These are phyloP conservation scores for Pterostichus madidus DNA, from an alignment of 2,888 invertebrate genomes.

Conservation along the genomic window DNA sequence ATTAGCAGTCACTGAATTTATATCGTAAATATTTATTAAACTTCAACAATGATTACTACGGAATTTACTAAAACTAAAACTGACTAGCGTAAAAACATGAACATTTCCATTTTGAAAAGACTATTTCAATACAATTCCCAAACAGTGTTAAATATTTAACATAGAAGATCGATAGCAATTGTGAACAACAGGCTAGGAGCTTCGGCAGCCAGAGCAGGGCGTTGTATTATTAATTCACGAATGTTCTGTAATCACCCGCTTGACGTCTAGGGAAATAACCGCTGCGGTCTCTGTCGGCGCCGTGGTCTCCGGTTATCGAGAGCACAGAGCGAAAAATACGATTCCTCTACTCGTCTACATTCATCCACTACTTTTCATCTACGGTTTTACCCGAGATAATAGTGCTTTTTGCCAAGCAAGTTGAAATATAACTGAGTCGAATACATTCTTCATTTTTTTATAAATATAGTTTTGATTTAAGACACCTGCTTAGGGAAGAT, in stretches of 20 bases:
- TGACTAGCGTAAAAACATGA: slow-evolving; percentile 17
- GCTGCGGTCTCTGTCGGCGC: slow-evolving; percentile 32
- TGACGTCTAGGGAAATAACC: slow-evolving; percentile 66
- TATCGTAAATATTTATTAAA: not conserved
- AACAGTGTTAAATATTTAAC: slow-evolving; percentile 61
- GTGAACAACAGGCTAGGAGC: slow-evolving; percentile 58
- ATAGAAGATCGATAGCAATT: slow-evolving; percentile 65
- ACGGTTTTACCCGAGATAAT: not conserved
- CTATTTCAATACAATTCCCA: slow-evolving; percentile 66
- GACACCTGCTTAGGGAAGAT: too few species aligned
- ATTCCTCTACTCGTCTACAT: slow-evolving; percentile 10
- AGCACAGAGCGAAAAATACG: slow-evolving; percentile 25
- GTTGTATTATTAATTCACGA: slow-evolving; percentile 66
- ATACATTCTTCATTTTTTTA: too few species aligned
- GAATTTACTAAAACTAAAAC: slow-evolving; percentile 37
- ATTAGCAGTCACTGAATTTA: not conserved
- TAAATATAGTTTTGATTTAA: too few species aligned
- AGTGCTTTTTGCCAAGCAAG: too few species aligned
- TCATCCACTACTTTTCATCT: not conserved
- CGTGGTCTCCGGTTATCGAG: slow-evolving; percentile 24
- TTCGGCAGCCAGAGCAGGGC: slow-evolving; percentile 12
- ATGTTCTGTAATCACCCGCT: slow-evolving; percentile 65
- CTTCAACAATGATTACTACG: not conserved
- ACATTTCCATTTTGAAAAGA: slow-evolving; percentile 65
- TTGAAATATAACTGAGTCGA: too few species aligned